phyloP scores from a whole-genome alignment of 1,140 invertebrate genomes.

The Halictus rubicundus region DNA sequence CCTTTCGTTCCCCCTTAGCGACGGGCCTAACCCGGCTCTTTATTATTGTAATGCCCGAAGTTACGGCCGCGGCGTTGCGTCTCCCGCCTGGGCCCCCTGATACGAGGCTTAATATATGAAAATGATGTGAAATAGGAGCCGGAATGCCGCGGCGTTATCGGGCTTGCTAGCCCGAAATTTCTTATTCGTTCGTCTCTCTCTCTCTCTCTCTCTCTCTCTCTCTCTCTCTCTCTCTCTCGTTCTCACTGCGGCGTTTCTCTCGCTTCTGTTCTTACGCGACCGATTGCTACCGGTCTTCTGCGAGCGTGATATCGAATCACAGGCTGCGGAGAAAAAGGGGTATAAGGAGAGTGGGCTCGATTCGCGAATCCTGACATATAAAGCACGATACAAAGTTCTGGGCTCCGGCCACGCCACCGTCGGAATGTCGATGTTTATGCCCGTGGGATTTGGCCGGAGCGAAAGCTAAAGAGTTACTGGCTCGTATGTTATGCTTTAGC shows the following conservation, averaged over 20 bases:
- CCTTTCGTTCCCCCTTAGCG: constrained; percentile 6
- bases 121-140: constrained; percentile 70
- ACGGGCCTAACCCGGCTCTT: constrained; percentile 71
- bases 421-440: constrained; percentile 47
- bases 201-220: not conserved
- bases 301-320: constrained; percentile 22
- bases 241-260: not conserved
- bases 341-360: no score
- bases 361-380: constrained; percentile 42
- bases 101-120: constrained; percentile 72
- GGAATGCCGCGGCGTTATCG: constrained; percentile 55
- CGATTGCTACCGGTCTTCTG: constrained; percentile 54
- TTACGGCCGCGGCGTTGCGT: constrained; percentile 68
- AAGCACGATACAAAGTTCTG: constrained; percentile 24
- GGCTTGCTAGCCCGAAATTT: constrained; percentile 50
- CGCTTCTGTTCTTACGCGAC: constrained; percentile 5
- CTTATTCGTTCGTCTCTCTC: constrained; percentile 18
- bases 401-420: no score
- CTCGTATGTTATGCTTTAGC: constrained; percentile 47
- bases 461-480: constrained; percentile 41
- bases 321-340: no score
- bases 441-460: constrained; percentile 39
- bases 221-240: not conserved
- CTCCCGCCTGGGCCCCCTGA: constrained; percentile 56
- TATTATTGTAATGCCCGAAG: constrained; percentile 78